Base-by-base conservation (phyloP, 2,113 vertebrate genomes). In the Alaudala cheleensis region DNA sequence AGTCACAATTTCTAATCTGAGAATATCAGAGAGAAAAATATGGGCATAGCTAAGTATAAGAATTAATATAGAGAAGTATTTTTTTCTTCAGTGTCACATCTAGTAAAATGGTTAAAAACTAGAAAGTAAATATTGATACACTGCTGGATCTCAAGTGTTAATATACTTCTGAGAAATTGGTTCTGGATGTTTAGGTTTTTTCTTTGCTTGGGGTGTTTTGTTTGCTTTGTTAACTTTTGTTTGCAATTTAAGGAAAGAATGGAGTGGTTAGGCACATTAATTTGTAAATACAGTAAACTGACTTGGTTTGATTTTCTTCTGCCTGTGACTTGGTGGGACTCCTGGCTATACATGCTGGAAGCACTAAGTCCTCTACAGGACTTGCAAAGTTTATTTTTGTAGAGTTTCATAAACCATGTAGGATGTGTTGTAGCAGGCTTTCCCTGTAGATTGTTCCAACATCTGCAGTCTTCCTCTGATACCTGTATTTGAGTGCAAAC, bases 391-490 rank as follows among this genome's bases (percentile, higher is more conserved):
- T 93, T 23, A 16, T 61, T 42, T 40, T 53, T 76, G 49, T 37
- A 28, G 29, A 25, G 18, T 60, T 85, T 54, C 26, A 14, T 66
- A 54, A 69, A 50, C 7, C 0, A 0, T 0, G 0, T 22, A 31
- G 10, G 51, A 34, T 76, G 12, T 71, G 10, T 56, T 69, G 16
- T 51, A 14, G 8, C 57, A n/a, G 31, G 10, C 22, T 54, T 69
- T 91, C 24, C 21, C 2, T 2, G 12, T 24, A 49, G n/a, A 14
- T 44, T 82, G 12, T 56, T 82, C 33, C 34, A 7, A 3, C 34
- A 44, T 28, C 24, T 3, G 1, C 25, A 31, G 28, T 82, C 28
- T 90, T 26, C 26, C 22, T 25, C 39, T 45, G 37, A 20, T 77
- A 34, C 20, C 10, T 58, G 3, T 71, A 15, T 31, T 42, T 54